phyloP scores from a whole-genome alignment of 2,113 vertebrate species.

The Microcebus murinus region DNA sequence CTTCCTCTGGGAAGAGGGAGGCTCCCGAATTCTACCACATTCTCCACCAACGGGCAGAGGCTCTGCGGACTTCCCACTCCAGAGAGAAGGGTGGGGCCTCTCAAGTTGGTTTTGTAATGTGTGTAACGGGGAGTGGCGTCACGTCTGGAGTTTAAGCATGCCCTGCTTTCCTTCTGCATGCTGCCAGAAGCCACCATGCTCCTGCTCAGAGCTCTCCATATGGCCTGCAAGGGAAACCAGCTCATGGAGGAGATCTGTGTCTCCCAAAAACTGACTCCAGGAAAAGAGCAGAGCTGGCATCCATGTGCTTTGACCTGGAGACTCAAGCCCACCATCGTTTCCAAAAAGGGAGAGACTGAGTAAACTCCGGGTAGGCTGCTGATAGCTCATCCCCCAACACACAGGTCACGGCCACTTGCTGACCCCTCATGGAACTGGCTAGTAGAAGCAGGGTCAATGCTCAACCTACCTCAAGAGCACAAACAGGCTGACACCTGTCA shows the following conservation, averaged over 20 bases:
- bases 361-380: background rate
- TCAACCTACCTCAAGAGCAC: background rate
- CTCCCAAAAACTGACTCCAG: background rate
- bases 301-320: background rate
- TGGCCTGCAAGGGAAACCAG: too few relatives aligned
- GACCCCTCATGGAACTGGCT: background rate
- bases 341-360: background rate
- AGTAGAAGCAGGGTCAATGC: background rate
- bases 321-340: background rate
- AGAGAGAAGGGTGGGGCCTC: background rate
- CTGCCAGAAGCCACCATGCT: background rate
- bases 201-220: background rate
- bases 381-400: background rate
- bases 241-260: too few relatives aligned
- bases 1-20: background rate
- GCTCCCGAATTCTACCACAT: too few relatives aligned
- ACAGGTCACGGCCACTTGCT: background rate
- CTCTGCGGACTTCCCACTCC: background rate
- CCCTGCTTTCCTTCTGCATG: background rate
- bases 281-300: background rate
- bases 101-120: background rate
- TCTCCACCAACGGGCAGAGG: background rate
- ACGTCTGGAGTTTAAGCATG: background rate
- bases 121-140: fast-evolving
- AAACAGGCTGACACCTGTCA: background rate